Conservation (phyloP, 2,113 vertebrate genomes). For the Carettochelys insculpta region DNA sequence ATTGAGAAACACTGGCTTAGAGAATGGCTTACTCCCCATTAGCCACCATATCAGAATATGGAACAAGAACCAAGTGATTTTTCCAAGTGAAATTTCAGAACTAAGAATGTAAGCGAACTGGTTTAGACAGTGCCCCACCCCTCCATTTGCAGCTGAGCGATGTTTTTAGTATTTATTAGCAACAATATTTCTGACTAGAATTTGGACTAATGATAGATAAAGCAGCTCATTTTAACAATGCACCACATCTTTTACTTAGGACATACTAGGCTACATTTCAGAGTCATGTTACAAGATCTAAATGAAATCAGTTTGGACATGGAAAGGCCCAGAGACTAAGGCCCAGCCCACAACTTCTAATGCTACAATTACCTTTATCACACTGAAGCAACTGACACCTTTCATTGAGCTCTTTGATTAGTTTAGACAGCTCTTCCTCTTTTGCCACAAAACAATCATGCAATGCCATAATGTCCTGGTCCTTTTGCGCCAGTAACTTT, state of each 20-base stretch:
- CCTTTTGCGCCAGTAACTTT: slow-evolving; percentile 76
- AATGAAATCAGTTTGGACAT: neutral
- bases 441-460: slow-evolving; percentile 79
- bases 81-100: neutral
- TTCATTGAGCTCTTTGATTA: slow-evolving; percentile 81
- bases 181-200: neutral
- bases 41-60: neutral
- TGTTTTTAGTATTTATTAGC: neutral
- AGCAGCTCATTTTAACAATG: neutral
- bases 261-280: neutral
- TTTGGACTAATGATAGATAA: neutral
- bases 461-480: slow-evolving; percentile 79
- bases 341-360: neutral
- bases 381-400: slow-evolving; percentile 82
- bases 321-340: fast-evolving
- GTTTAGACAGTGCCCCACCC: neutral
- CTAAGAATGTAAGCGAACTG: neutral
- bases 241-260: neutral
- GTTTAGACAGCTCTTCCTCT: slow-evolving; percentile 78
- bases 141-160: neutral
- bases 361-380: slow-evolving; percentile 82
- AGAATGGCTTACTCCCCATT: neutral
- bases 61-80: neutral
- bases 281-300: neutral
- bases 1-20: too few relatives aligned